These are phyloP conservation scores for Bellardia bayeri DNA, from an alignment of 2,888 invertebrate species.

Conservation along the genomic window DNA sequence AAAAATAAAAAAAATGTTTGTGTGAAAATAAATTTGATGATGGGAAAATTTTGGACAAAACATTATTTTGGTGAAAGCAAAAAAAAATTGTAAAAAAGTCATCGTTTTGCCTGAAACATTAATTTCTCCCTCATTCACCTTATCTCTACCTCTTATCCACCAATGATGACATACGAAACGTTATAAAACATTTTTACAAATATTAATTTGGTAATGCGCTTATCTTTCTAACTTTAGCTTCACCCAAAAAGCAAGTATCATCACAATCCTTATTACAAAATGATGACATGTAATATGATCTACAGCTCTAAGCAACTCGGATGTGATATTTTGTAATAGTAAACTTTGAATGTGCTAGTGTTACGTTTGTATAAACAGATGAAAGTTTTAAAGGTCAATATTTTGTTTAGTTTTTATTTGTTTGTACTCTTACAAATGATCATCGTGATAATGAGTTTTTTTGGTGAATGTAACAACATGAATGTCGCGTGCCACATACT, in stretches of 20 bases:
- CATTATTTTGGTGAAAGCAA: no score
- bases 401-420: background rate
- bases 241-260: constrained; percentile 24
- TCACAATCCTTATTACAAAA: constrained; percentile 55
- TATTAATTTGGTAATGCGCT: constrained; percentile 32
- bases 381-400: constrained; percentile 56
- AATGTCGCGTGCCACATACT: constrained; percentile 69
- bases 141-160: no score
- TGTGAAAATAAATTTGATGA: no score
- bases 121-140: background rate
- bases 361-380: constrained; percentile 60
- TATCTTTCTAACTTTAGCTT: constrained; percentile 16
- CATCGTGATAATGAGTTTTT: constrained; percentile 34
- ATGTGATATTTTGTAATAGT: constrained; percentile 45
- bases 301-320: constrained; percentile 25
- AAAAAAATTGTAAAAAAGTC: no score
- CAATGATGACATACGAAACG: background rate
- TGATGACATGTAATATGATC: constrained; percentile 71
- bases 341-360: constrained; percentile 21
- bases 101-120: no score
- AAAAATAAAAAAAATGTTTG: no score
- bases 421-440: constrained; percentile 16
- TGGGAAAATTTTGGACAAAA: no score
- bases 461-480: constrained; percentile 29
- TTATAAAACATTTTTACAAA: constrained; percentile 20